phyloP scores from a whole-genome alignment of 2,888 invertebrate genomes.

The Lepidochitona cinerea region DNA sequence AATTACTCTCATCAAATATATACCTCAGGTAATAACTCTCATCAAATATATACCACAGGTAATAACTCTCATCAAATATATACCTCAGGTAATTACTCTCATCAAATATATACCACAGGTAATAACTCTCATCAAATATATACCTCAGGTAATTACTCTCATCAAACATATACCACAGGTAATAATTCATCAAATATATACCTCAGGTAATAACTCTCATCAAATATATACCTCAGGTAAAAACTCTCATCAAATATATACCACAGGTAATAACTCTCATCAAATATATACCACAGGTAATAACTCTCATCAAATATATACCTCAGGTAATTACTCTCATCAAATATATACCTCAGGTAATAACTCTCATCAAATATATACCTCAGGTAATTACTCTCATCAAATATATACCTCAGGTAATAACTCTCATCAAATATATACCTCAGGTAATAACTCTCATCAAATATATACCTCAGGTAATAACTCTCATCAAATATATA shows the following conservation, averaged over 20 bases:
- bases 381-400: too few species aligned
- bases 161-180: conserved; percentile 99
- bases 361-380: conserved; percentile 97
- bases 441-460: too few species aligned
- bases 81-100: conserved; percentile 92
- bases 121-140: too few species aligned
- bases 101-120: conserved; percentile 99
- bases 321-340: too few species aligned
- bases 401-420: too few species aligned
- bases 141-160: conserved; percentile 92
- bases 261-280: too few species aligned
- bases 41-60: conserved; percentile 99
- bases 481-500: conserved; percentile 97
- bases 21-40: conserved; percentile 92
- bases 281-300: too few species aligned
- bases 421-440: conserved; percentile 97
- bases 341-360: too few species aligned
- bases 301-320: conserved; percentile 97
- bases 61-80: too few species aligned
- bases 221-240: conserved; percentile 95
- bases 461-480: too few species aligned
- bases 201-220: conserved; percentile 94
- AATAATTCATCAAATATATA: too few species aligned
- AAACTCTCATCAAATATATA: conserved; percentile 97
- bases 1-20: too few species aligned